phyloP scores from a whole-genome alignment of 2,888 invertebrate species.

The Lepidonotus clava region DNA sequence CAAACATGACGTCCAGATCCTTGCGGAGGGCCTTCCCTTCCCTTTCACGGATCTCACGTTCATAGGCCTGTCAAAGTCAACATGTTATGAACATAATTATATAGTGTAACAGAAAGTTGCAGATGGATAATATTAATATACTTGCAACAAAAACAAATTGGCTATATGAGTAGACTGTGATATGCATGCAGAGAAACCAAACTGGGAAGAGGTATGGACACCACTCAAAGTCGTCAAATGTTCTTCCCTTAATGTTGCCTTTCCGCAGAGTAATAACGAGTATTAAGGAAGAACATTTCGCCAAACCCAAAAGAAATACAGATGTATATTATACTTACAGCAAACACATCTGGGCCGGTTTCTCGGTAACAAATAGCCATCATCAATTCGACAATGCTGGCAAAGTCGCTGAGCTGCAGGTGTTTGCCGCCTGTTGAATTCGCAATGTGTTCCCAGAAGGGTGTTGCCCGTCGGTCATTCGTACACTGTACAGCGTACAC shows the following conservation, averaged over 20 bases:
- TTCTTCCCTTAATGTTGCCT: too few species aligned
- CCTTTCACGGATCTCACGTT: conserved; percentile 10
- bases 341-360: conserved; percentile 69
- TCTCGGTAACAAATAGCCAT: conserved; percentile 78
- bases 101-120: neutral
- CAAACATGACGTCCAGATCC: conserved; percentile 27
- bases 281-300: too few species aligned
- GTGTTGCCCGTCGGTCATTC: neutral
- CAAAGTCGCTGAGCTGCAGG: conserved; percentile 71
- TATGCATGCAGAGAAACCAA: too few species aligned
- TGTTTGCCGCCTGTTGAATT: conserved; percentile 72
- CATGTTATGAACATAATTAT: neutral
- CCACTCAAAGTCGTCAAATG: too few species aligned
- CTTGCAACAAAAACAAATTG: neutral
- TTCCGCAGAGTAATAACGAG: too few species aligned
- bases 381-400: conserved; percentile 73
- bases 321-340: conserved; percentile 62
- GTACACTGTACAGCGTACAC: conserved; percentile 71
- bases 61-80: neutral
- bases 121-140: neutral
- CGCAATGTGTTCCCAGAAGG: conserved; percentile 71
- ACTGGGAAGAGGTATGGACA: too few species aligned
- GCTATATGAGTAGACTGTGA: neutral
- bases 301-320: neutral
- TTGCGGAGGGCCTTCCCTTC: neutral